phyloP scores from a whole-genome alignment of 35 echinoderm and acorn worm genomes.

The Heliocidaris erythrogramma region DNA sequence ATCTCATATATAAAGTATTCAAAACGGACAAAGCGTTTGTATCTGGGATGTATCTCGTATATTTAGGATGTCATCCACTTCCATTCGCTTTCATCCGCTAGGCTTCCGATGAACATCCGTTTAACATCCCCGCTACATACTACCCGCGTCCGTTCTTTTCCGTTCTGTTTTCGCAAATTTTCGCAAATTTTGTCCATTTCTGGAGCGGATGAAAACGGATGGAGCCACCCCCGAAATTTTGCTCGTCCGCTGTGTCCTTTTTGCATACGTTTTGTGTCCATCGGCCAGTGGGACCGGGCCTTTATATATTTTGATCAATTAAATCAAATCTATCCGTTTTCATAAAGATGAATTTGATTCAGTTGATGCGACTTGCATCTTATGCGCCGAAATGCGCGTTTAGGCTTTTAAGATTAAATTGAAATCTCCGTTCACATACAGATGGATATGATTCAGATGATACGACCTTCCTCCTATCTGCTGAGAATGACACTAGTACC shows the following conservation, averaged over 20 bases:
- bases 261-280: constrained; percentile 29
- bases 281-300: constrained; percentile 37
- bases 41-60: constrained; percentile 35
- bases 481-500: background rate
- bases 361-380: background rate
- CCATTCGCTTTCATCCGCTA: constrained; percentile 25
- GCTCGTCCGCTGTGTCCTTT: background rate
- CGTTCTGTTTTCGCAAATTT: constrained; percentile 41
- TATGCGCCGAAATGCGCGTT: background rate
- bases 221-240: constrained; percentile 26
- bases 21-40: constrained; percentile 35
- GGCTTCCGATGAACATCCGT: constrained; percentile 8
- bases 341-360: background rate
- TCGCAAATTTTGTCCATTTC: too few species aligned
- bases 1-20: constrained; percentile 29
- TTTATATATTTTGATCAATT: too few species aligned
- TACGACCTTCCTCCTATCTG: background rate
- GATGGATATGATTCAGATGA: background rate
- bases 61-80: constrained; percentile 33
- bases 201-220: background rate
- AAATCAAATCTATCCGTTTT: too few species aligned
- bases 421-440: background rate
- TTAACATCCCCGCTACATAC: constrained; percentile 33
- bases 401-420: too few species aligned
- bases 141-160: constrained; percentile 24